Evolutionary conservation across 2,888 invertebrate genomes (phyloP).

Genomic region (Polietes domitor): DNA sequence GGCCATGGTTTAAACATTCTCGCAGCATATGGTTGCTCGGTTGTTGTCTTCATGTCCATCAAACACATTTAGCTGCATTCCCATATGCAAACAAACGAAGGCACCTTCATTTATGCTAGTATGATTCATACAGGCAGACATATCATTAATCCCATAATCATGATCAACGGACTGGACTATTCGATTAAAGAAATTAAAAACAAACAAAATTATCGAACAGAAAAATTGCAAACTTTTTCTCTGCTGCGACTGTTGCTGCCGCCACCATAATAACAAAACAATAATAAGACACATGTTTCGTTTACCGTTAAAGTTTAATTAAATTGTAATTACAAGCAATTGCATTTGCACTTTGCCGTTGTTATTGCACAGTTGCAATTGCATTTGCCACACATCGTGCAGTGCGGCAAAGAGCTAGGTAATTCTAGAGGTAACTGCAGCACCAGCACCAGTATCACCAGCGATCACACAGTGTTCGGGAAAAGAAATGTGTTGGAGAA

Average conservation of each 20-base stretch:
- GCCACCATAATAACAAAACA: background rate
- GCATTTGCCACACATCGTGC: background rate
- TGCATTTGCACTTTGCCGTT: conserved; percentile 48
- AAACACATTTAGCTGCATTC: background rate
- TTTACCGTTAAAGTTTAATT: conserved; percentile 65
- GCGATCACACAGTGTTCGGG: background rate
- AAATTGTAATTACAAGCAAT: conserved; percentile 65
- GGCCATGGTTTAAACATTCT: background rate
- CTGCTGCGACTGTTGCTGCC: background rate
- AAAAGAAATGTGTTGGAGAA: no score
- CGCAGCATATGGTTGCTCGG: background rate
- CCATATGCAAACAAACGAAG: background rate
- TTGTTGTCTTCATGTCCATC: background rate
- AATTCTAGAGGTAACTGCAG: conserved; percentile 1
- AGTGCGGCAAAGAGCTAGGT: background rate
- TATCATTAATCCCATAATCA: conserved; percentile 47
- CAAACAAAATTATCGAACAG: conserved; percentile 17
- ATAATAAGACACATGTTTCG: conserved; percentile 60
- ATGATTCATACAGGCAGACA: background rate
- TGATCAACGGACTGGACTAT: conserved; percentile 41
- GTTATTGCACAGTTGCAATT: conserved; percentile 43
- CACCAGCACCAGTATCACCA: background rate
- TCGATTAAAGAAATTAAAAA: conserved; percentile 57
- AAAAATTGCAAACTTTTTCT: background rate
- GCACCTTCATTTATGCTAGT: background rate